Evolutionary conservation across 2,888 invertebrate species (phyloP).

Genomic region (Lordiphosa fenestrarum): DNA sequence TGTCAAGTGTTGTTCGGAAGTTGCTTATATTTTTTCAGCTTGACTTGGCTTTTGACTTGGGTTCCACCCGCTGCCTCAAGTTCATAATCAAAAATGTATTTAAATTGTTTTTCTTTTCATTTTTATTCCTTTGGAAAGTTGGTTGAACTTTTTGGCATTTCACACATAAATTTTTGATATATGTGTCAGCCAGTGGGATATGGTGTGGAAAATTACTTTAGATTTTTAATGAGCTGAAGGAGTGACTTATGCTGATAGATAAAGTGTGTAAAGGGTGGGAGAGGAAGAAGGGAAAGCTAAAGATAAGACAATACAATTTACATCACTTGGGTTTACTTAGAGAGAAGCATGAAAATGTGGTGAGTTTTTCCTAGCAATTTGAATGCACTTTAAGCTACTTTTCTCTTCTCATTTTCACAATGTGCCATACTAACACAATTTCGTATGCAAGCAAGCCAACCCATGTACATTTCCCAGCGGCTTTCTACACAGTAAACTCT

Average conservation of each 20-base stretch:
- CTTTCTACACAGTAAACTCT: too few species aligned
- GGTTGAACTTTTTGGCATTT: slow-evolving; percentile 56
- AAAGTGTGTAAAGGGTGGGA: not conserved
- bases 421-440: too few species aligned
- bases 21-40: slow-evolving; percentile 55
- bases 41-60: slow-evolving; percentile 69
- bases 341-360: too few species aligned
- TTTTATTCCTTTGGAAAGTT: slow-evolving; percentile 15
- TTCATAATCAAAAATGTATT: slow-evolving; percentile 72
- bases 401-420: too few species aligned
- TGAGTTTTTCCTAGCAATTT: too few species aligned
- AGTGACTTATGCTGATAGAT: slow-evolving; percentile 17
- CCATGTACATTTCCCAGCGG: too few species aligned
- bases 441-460: too few species aligned
- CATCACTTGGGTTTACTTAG: too few species aligned
- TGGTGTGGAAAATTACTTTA: slow-evolving; percentile 72
- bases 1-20: slow-evolving; percentile 64
- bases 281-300: too few species aligned
- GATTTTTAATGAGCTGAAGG: slow-evolving; percentile 66
- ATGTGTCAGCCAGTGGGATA: slow-evolving; percentile 56
- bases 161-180: slow-evolving; percentile 67
- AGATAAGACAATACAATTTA: too few species aligned
- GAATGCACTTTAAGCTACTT: too few species aligned
- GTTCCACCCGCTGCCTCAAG: slow-evolving; percentile 25
- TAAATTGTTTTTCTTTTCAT: slow-evolving; percentile 60